Conservation (phyloP, 2,113 vertebrate species). For the Herpailurus yagouaroundi region DNA sequence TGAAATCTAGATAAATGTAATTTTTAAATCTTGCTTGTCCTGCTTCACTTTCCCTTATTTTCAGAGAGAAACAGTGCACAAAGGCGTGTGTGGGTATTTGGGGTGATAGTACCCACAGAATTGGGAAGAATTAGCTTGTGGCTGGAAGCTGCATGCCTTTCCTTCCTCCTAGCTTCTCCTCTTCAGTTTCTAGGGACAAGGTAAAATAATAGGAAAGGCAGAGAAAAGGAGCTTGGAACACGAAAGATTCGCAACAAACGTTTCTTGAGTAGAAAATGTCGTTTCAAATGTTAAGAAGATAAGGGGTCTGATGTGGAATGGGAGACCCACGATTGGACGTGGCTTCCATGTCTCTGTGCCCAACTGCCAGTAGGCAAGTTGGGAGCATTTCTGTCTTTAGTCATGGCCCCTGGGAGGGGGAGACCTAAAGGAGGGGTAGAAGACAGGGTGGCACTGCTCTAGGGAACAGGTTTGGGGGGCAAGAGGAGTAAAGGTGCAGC, state of each 20-base stretch:
- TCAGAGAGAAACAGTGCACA: neutral
- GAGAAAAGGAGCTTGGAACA: neutral
- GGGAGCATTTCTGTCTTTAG: neutral
- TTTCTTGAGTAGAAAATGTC: neutral
- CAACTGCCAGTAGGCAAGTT: neutral
- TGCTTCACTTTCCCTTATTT: neutral
- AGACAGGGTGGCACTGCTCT: neutral
- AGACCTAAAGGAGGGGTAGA: neutral
- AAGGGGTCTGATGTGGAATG: neutral
- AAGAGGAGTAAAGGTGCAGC: neutral
- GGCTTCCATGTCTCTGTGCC: neutral
- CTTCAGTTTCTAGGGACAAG: neutral
- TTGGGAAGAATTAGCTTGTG: neutral
- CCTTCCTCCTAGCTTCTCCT: neutral
- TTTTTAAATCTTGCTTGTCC: neutral
- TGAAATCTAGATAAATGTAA: neutral
- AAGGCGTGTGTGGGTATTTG: neutral
- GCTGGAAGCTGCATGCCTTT: neutral
- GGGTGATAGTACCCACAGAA: neutral
- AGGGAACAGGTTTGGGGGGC: neutral
- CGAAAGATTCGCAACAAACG: neutral
- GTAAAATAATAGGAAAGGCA: conserved; percentile 41
- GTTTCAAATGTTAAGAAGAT: neutral
- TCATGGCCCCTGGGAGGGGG: neutral
- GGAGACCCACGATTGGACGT: neutral